These are phyloP conservation scores for Mythimna ferrago DNA, from an alignment of 2,888 invertebrate genomes.

Conservation along the genomic window DNA sequence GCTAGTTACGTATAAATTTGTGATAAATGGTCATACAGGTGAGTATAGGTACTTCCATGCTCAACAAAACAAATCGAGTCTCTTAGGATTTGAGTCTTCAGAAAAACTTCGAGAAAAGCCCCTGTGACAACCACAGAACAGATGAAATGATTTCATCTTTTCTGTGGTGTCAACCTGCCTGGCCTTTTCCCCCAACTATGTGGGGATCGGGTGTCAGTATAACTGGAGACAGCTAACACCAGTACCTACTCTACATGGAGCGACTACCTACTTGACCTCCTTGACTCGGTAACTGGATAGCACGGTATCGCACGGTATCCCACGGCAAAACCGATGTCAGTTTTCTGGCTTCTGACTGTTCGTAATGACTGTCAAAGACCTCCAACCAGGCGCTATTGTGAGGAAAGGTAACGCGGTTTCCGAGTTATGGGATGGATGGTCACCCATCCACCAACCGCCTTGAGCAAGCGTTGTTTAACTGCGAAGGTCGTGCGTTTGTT, in stretches of 20 bases:
- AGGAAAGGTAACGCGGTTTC: background rate
- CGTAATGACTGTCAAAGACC: background rate
- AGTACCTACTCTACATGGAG: no score
- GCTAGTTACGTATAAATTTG: no score
- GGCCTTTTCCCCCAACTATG: no score
- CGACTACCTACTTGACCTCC: no score
- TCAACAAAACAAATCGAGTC: no score
- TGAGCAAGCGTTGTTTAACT: background rate
- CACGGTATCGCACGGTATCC: background rate
- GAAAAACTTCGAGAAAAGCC: background rate
- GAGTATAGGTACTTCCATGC: no score
- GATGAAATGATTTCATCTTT: no score
- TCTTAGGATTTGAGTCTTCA: background rate
- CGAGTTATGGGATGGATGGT: background rate
- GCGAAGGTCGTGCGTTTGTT: background rate
- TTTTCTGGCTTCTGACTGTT: background rate
- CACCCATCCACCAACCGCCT: background rate
- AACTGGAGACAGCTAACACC: no score
- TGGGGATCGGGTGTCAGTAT: no score
- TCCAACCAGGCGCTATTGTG: background rate
- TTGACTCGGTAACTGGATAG: background rate
- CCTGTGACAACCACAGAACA: background rate
- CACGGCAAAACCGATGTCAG: background rate
- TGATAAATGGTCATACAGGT: no score
- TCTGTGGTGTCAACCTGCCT: no score